These are phyloP conservation scores for Cyanoramphus novaezelandiae DNA, from an alignment of 2,113 vertebrate genomes.

Conservation along the genomic window DNA sequence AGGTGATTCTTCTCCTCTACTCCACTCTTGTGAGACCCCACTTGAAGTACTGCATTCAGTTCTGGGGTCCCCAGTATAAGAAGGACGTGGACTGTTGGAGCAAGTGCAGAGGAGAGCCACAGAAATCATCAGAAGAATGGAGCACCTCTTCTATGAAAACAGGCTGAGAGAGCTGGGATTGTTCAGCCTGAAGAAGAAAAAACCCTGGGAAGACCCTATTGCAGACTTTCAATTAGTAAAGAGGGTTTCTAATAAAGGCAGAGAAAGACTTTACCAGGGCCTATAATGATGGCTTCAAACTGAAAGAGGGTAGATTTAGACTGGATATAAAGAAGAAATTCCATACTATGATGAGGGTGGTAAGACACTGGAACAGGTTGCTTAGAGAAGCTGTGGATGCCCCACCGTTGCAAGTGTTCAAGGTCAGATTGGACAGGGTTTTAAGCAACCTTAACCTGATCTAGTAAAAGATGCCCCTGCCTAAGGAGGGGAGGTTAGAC, in stretches of 20 bases:
- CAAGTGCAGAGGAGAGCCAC: fast-evolving
- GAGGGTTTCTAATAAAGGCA: fast-evolving
- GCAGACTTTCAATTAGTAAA: neutral
- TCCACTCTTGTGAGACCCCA: fast-evolving
- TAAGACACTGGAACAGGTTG: neutral
- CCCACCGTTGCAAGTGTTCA: neutral
- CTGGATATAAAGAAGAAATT: neutral
- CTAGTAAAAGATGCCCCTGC: neutral
- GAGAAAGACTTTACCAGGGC: neutral
- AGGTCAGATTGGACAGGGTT: neutral
- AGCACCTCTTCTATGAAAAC: fast-evolving
- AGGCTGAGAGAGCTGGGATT: neutral
- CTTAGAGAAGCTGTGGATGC: neutral
- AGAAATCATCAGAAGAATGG: neutral
- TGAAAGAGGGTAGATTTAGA: neutral
- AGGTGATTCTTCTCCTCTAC: neutral
- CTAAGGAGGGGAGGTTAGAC: neutral
- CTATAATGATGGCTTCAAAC: neutral
- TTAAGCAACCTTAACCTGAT: neutral
- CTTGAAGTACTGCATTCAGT: neutral
- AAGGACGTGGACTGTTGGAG: neutral
- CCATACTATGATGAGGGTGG: fast-evolving
- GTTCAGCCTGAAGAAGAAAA: neutral
- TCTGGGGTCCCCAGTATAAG: fast-evolving
- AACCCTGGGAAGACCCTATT: neutral